These are phyloP conservation scores for Drosophila neutralis DNA, from an alignment of 2,888 invertebrate genomes.

Conservation along the genomic window DNA sequence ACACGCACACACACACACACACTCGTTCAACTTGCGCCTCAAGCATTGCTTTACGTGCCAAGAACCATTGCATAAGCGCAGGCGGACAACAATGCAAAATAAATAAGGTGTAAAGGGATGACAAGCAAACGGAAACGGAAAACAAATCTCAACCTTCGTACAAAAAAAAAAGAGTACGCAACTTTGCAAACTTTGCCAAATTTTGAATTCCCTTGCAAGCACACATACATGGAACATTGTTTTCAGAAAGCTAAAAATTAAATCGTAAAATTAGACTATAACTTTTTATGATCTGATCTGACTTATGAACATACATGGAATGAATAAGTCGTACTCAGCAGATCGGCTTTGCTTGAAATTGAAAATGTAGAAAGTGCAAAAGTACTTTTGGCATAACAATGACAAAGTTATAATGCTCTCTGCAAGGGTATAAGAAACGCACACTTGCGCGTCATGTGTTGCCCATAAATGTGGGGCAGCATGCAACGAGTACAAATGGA, in stretches of 20 bases:
- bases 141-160: constrained; percentile 65
- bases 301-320: neutral
- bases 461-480: constrained; percentile 35
- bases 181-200: neutral
- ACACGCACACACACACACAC: constrained; percentile 15
- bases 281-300: neutral
- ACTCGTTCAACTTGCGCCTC: constrained; percentile 48
- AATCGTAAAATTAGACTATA: neutral
- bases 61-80: constrained; percentile 73
- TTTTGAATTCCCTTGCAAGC: constrained; percentile 7
- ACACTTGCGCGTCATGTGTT: constrained; percentile 17
- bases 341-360: neutral
- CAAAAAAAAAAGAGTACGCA: neutral
- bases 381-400: neutral
- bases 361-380: neutral
- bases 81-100: constrained; percentile 67
- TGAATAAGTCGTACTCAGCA: neutral
- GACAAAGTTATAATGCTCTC: neutral
- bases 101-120: constrained; percentile 57
- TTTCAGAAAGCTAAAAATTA: neutral
- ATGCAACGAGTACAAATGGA: constrained; percentile 20
- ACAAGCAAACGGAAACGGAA: constrained; percentile 47
- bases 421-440: constrained; percentile 17
- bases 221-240: neutral
- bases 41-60: constrained; percentile 71